phyloP scores from a whole-genome alignment of 2,113 vertebrate genomes.

The Cynopterus brachyotis region DNA sequence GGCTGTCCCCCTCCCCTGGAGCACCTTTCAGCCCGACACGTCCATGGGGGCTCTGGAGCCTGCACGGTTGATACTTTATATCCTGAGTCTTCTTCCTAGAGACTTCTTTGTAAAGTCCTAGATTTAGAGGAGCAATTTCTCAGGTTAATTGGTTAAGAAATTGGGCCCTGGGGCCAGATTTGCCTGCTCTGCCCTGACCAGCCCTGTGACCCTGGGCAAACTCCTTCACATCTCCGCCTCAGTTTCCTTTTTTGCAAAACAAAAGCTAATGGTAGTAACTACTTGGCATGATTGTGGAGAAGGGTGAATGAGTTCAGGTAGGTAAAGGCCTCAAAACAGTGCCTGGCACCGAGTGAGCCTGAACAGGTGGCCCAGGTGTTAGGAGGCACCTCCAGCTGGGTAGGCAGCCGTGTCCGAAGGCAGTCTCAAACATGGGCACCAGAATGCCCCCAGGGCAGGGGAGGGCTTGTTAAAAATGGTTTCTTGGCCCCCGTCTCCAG shows the following conservation, averaged over 20 bases:
- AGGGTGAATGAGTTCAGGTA: neutral
- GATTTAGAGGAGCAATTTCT: neutral
- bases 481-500: neutral
- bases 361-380: neutral
- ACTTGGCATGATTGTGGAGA: neutral
- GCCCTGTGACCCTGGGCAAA: neutral
- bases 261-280: neutral
- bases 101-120: neutral
- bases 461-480: neutral
- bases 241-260: neutral
- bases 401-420: neutral
- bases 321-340: neutral
- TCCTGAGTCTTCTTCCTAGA: neutral
- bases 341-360: neutral
- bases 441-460: neutral
- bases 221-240: neutral
- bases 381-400: neutral
- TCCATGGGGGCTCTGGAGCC: neutral
- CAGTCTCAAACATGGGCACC: neutral
- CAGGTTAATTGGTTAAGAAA: neutral
- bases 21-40: accelerated
- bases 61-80: neutral
- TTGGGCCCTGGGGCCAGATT: neutral
- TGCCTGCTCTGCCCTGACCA: neutral
- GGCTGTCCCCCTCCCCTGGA: neutral